Conservation (phyloP, 2,797 vertebrate species). For the Sardinella longiceps region DNA sequence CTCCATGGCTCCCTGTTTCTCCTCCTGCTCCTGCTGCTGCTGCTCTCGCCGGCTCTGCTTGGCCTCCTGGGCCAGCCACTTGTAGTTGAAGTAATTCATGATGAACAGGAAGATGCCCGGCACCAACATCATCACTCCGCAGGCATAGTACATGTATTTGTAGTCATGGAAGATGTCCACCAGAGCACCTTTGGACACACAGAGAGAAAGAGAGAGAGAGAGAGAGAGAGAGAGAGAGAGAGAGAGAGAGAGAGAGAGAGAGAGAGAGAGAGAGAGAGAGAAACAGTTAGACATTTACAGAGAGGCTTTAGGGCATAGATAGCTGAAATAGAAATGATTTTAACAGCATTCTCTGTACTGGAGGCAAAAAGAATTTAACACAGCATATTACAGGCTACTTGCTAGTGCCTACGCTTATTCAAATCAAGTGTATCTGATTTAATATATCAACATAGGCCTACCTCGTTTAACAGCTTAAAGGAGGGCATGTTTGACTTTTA, state of each 20-base stretch:
- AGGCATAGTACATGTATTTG: slow-evolving; percentile 82
- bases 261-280: too few species aligned
- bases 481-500: too few species aligned
- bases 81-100: slow-evolving; percentile 85
- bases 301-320: neutral
- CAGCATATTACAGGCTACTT: neutral
- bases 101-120: slow-evolving; percentile 81
- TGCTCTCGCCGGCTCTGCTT: slow-evolving; percentile 44
- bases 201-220: slow-evolving; percentile 44
- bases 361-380: neutral
- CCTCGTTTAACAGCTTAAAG: too few species aligned
- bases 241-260: too few species aligned
- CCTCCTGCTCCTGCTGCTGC: slow-evolving; percentile 36
- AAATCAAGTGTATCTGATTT: neutral
- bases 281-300: too few species aligned
- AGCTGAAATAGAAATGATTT: neutral
- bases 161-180: slow-evolving; percentile 81
- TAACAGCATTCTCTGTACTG: neutral
- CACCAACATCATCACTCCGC: slow-evolving; percentile 77
- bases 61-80: slow-evolving; percentile 73
- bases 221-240: neutral
- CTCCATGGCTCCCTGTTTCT: slow-evolving; percentile 56
- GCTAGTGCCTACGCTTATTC: neutral
- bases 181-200: slow-evolving; percentile 66
- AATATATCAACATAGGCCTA: too few species aligned